Evolutionary conservation across 1,140 invertebrate genomes (phyloP).

Genomic region (Eufriesea mexicana): DNA sequence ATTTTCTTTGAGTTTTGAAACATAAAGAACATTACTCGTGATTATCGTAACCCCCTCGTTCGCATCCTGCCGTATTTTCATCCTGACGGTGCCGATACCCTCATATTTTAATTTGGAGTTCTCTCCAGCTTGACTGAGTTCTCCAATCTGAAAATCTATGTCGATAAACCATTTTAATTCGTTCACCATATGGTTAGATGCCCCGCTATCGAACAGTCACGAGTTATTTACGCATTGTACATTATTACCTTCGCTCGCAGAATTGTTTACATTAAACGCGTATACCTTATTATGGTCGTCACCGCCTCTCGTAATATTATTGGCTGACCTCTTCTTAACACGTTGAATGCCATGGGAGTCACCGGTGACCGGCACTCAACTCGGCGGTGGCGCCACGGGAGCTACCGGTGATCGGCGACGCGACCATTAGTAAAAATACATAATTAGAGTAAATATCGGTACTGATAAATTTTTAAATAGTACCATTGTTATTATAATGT

Average conservation of each 20-base stretch:
- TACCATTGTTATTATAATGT: too few species aligned
- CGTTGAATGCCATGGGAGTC: too few species aligned
- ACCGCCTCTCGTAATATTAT: not conserved
- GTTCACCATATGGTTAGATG: constrained; percentile 21
- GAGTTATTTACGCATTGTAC: not conserved
- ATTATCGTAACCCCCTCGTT: not conserved
- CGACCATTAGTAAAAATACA: too few species aligned
- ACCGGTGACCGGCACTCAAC: too few species aligned
- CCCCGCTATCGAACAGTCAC: constrained; percentile 22
- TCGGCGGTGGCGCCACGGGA: too few species aligned
- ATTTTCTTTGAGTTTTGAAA: constrained; percentile 1
- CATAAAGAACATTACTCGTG: not conserved
- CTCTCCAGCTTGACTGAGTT: not conserved
- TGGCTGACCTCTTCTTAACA: constrained; percentile 4
- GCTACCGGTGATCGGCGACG: too few species aligned
- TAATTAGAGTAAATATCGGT: too few species aligned
- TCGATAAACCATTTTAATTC: constrained; percentile 3
- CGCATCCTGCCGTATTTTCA: not conserved
- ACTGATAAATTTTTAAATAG: too few species aligned
- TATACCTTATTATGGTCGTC: not conserved
- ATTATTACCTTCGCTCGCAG: not conserved
- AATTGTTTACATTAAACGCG: constrained; percentile 4
- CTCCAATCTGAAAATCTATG: not conserved
- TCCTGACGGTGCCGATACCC: not conserved
- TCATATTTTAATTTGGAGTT: not conserved